Conservation (phyloP, 2,113 vertebrate genomes). For the Andinoacara biseriatus region DNA sequence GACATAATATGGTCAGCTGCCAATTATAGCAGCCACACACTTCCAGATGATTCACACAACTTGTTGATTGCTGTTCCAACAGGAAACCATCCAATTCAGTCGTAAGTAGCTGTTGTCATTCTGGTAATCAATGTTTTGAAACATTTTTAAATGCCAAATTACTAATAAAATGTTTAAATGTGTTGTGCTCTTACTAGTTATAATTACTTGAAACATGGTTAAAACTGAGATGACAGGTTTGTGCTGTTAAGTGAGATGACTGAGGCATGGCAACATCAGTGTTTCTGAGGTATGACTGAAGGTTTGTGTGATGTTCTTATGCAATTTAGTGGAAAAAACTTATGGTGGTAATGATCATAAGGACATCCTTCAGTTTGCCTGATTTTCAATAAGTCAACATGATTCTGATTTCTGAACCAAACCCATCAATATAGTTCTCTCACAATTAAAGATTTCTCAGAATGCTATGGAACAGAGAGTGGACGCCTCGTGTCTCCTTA, state of each 20-base stretch:
- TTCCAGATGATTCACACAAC: not conserved
- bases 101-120: not conserved
- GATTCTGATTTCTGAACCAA: too few species aligned
- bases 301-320: not conserved
- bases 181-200: not conserved
- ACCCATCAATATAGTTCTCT: too few species aligned
- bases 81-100: not conserved
- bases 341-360: too few species aligned
- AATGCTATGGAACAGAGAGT: too few species aligned
- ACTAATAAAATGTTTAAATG: not conserved
- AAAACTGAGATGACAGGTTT: not conserved
- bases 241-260: not conserved
- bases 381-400: too few species aligned
- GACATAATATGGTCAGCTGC: not conserved
- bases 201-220: not conserved
- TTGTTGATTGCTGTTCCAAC: not conserved
- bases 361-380: too few species aligned
- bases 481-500: too few species aligned
- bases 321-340: too few species aligned
- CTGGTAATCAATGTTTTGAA: not conserved
- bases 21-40: not conserved
- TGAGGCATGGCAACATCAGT: not conserved
- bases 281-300: not conserved
- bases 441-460: too few species aligned
- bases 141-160: not conserved